Conservation (phyloP, 2,797 vertebrate species). For the Gymnopithys bicolor region DNA sequence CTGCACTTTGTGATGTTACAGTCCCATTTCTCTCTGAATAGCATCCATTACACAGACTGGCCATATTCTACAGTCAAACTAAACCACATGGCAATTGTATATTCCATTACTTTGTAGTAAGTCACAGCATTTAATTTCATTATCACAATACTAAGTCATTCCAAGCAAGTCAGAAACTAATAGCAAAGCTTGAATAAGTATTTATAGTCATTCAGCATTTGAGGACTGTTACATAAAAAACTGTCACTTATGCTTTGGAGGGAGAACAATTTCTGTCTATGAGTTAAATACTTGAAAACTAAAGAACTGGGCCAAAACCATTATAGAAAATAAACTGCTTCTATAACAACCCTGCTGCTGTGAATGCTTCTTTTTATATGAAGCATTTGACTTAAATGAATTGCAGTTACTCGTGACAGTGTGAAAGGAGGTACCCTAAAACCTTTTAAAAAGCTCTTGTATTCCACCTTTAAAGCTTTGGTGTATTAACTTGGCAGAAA, state of each 20-base stretch:
- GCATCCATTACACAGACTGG: neutral
- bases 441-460: conserved; percentile 38
- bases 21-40: neutral
- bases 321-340: conserved; percentile 43
- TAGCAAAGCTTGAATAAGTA: conserved; percentile 3
- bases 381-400: conserved; percentile 56
- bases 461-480: conserved; percentile 43
- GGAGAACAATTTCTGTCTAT: conserved; percentile 7
- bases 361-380: conserved; percentile 35
- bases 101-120: neutral
- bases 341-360: conserved; percentile 20
- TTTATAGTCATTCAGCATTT: neutral
- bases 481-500: conserved; percentile 56
- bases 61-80: neutral
- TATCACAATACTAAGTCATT: conserved; percentile 38
- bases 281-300: conserved; percentile 33
- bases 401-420: conserved; percentile 27
- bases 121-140: conserved; percentile 45
- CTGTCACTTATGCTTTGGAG: neutral
- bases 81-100: neutral
- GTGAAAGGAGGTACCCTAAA: conserved; percentile 18
- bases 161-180: conserved; percentile 7
- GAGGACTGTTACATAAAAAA: neutral
- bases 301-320: conserved; percentile 12
- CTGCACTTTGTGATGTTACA: neutral